Conservation (phyloP, 2,797 vertebrate species). For the Neosilurus hyrtlii region DNA sequence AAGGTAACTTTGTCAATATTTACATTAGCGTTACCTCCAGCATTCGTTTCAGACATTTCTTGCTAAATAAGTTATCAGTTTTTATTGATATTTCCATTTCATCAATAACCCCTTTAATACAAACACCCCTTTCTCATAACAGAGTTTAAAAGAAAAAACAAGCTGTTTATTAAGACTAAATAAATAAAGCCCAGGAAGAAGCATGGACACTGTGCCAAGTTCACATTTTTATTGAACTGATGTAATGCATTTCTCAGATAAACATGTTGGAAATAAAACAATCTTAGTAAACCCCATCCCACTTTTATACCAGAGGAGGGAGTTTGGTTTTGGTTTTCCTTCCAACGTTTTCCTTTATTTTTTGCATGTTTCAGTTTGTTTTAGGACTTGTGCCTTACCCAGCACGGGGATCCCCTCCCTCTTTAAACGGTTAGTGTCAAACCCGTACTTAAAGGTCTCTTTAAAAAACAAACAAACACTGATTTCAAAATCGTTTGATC, state of each 20-base stretch:
- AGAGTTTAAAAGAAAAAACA: too few relatives aligned
- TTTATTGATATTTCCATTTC: too few relatives aligned
- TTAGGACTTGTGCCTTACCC: conserved; percentile 18
- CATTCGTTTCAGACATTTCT: too few relatives aligned
- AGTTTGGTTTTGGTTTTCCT: conserved; percentile 27
- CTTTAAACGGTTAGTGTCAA: conserved; percentile 40
- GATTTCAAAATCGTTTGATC: conserved; percentile 5
- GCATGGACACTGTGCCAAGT: conserved; percentile 64
- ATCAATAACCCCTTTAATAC: background rate
- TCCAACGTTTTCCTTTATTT: conserved; percentile 1
- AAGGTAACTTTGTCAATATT: too few relatives aligned
- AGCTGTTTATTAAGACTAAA: background rate
- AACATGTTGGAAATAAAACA: conserved; percentile 65
- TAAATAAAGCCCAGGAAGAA: conserved; percentile 9
- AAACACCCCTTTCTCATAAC: background rate
- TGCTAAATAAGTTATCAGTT: too few relatives aligned
- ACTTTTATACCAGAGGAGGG: conserved; percentile 34
- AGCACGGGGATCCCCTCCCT: conserved; percentile 34
- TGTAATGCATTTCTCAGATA: conserved; percentile 69
- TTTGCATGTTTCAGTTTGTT: conserved; percentile 23
- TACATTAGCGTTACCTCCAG: too few relatives aligned
- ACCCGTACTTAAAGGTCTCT: conserved; percentile 33
- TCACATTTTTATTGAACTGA: conserved; percentile 80
- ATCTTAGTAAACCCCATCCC: conserved; percentile 51
- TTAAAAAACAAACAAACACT: conserved; percentile 9